A percentile compares a stretch with the other conserved stretches of the same genome.
phyloP scores from a whole-genome alignment of 2,888 invertebrate genomes.

The Corythucha ciliata region DNA sequence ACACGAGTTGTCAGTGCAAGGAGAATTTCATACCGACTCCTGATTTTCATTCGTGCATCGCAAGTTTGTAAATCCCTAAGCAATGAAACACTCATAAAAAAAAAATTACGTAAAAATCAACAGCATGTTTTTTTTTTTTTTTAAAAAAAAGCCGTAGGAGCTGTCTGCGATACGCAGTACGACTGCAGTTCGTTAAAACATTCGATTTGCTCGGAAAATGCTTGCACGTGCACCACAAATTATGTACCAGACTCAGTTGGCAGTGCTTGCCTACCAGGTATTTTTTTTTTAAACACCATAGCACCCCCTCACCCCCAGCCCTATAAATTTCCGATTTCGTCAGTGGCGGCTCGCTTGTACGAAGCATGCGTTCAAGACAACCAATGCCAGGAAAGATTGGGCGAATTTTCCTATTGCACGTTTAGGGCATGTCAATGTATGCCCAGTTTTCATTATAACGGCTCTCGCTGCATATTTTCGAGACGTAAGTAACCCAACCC shows the following conservation, averaged over 20 bases:
- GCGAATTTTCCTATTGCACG: background rate
- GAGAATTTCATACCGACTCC: background rate
- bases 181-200: background rate
- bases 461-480: no score
- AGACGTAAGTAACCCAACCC: no score
- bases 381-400: background rate
- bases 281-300: no score
- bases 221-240: background rate
- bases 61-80: background rate
- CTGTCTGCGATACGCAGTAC: background rate
- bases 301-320: no score
- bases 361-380: background rate
- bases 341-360: no score
- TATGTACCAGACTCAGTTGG: background rate
- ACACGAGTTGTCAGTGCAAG: background rate
- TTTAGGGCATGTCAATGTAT: background rate
- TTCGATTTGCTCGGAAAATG: background rate
- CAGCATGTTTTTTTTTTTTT: slow-evolving; percentile 2
- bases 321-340: no score
- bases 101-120: background rate
- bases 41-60: background rate
- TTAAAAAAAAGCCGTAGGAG: background rate
- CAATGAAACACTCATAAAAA: no score
- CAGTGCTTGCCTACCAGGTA: background rate
- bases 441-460: background rate